phyloP scores from a whole-genome alignment of 1,140 invertebrate species.

The Lucilia cuprina region DNA sequence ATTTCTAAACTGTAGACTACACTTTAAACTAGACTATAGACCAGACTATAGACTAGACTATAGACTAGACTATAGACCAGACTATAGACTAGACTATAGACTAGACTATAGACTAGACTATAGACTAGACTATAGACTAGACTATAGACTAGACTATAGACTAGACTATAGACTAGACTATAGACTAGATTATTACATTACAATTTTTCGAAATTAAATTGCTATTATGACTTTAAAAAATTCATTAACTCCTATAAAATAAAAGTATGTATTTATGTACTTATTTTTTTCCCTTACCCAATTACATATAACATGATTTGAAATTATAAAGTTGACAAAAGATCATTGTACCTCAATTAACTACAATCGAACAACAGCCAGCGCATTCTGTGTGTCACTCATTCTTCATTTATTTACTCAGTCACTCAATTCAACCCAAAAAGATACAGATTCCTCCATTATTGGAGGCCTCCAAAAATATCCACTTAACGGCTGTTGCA shows the following conservation, averaged over 20 bases:
- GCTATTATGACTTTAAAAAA: no score
- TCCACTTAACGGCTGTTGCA: not conserved
- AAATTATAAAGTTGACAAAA: not conserved
- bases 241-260: no score
- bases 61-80: no score
- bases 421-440: not conserved
- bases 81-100: no score
- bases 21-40: not conserved
- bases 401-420: not conserved
- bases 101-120: no score
- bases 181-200: no score
- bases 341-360: not conserved
- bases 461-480: not conserved
- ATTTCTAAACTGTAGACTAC: not conserved
- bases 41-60: not conserved
- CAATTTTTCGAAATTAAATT: no score
- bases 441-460: not conserved
- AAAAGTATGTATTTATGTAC: no score
- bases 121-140: no score
- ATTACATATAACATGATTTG: not conserved
- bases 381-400: not conserved
- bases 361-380: not conserved
- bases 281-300: not conserved
- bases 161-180: no score
- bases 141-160: no score